Evolutionary conservation across 2,888 invertebrate genomes (phyloP), one percentile per base, ranked within the genome.

Genomic region (Plagodis dolabraria): DNA sequence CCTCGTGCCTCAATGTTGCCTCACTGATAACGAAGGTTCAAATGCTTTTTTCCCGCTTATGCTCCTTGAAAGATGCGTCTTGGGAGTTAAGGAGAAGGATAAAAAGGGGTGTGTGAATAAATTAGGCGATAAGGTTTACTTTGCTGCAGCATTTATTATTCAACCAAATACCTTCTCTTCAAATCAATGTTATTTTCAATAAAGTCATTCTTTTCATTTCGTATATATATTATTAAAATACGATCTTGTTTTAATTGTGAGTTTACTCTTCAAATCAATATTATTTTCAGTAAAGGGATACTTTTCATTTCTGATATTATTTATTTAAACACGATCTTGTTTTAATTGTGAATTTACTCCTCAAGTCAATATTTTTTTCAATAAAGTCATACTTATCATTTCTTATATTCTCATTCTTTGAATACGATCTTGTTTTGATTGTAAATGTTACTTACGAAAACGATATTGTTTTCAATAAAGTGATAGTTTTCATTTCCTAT

Each of bases 81-180:
- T 50, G 69, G 63, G 68, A 69, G 51, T 61, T 48, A 40, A 22
- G 51, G 46, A 45, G 38, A 45, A 48, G 33, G 44, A 52, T 49
- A 52, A 60, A 62, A 62, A 64, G 53, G 50, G 48, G 52, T 60
- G 60, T 52, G 54, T 54, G 57, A 57, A 48, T 58, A 60, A 53
- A 49, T 53, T 56, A 47, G 40, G 10, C 38, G 55, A 65, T 62
- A 59, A 40, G 44, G 59, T 52, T 42, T 7, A 34, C 11, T 43
- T 45, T 11, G 48, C 40, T 38, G 38, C 9, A 38, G 7, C 9
- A 8, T 38, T 8, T 8, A 38, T 8, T 9, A 38, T 38, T 38
- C 5, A 0, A 9, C 7, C 7, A 9, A 38, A 38, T 2, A 4
- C 22, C 4, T 22, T 38, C n/a, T n/a, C n/a, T 38, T 38, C 7